These are phyloP conservation scores for Theretra japonica DNA, from an alignment of 2,888 invertebrate genomes.

Conservation along the genomic window DNA sequence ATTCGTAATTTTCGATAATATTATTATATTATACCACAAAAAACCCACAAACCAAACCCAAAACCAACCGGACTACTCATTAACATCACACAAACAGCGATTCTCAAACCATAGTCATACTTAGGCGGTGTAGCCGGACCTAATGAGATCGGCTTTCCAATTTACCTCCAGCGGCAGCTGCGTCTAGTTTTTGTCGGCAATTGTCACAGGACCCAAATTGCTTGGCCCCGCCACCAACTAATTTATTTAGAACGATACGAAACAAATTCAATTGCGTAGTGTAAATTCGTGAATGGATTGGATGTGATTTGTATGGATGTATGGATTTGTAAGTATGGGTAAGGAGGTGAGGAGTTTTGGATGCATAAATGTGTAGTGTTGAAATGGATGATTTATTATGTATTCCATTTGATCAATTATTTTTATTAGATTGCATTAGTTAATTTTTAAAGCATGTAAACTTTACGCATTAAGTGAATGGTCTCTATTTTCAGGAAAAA, in stretches of 20 bases:
- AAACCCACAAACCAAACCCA: not conserved
- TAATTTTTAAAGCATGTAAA: too few species aligned
- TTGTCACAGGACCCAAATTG: constrained; percentile 27
- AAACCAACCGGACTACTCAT: not conserved
- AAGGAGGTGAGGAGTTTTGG: too few species aligned
- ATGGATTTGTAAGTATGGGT: too few species aligned
- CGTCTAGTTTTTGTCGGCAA: constrained; percentile 34
- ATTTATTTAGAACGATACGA: constrained; percentile 20
- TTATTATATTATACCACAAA: too few species aligned
- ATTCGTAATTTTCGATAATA: too few species aligned
- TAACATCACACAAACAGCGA: constrained; percentile 1
- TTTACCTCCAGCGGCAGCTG: constrained; percentile 40
- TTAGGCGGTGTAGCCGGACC: constrained; percentile 25
- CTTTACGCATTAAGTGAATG: too few species aligned
- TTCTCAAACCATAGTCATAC: constrained; percentile 11
- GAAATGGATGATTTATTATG: too few species aligned
- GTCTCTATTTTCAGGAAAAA: too few species aligned
- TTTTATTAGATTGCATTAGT: too few species aligned
- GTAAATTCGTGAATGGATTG: not conserved
- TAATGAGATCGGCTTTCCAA: constrained; percentile 45
- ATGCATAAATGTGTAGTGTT: too few species aligned
- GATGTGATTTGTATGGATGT: too few species aligned
- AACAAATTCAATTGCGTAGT: not conserved
- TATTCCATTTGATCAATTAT: too few species aligned
- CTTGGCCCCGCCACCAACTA: constrained; percentile 13